Percentiles rank a stretch among this genome's conserved stretches.
These are phyloP conservation scores for Babyrousa celebensis DNA, from an alignment of 2,797 vertebrate genomes.

Conservation along the genomic window DNA sequence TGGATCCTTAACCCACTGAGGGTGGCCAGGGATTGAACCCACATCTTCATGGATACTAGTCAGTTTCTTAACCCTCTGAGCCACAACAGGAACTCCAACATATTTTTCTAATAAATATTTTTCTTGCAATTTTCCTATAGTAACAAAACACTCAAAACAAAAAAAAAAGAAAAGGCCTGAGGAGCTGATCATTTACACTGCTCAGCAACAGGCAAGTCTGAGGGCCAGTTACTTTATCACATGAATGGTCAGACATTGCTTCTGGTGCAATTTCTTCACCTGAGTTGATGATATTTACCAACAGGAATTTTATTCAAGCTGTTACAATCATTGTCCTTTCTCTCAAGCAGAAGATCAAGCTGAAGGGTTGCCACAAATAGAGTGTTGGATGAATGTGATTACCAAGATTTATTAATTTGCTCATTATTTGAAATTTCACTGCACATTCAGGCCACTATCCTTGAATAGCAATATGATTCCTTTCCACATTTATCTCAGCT, in stretches of 20 bases:
- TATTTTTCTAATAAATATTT: background rate
- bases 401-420: background rate
- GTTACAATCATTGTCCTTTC: background rate
- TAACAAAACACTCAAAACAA: background rate
- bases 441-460: background rate
- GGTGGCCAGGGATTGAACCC: too few species aligned
- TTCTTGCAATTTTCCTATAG: background rate
- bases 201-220: background rate
- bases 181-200: background rate
- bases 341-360: background rate
- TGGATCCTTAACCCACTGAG: too few species aligned
- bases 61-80: too few species aligned
- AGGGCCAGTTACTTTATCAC: background rate
- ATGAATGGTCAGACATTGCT: background rate
- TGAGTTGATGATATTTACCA: slow-evolving; percentile 3
- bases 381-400: background rate
- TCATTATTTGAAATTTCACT: background rate
- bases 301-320: background rate
- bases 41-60: too few species aligned
- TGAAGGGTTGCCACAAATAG: background rate
- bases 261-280: background rate
- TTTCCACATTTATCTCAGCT: slow-evolving; percentile 12
- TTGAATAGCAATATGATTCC: background rate
- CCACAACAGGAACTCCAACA: background rate
- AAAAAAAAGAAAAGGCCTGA: background rate